Evolutionary conservation across 2,113 vertebrate species (phyloP).

Genomic region (Meles meles): DNA sequence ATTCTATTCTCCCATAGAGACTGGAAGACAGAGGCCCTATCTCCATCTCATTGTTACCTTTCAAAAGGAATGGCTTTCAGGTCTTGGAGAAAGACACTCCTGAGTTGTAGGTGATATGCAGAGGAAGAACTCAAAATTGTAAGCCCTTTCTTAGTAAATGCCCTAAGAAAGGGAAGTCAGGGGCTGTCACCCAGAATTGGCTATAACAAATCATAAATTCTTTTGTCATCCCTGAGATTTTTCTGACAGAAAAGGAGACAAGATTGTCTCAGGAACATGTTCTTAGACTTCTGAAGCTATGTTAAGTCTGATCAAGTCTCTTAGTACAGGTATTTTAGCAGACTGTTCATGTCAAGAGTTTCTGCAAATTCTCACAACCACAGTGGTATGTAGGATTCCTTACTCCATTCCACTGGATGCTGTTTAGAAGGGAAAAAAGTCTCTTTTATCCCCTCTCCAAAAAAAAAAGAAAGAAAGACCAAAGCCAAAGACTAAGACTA

Average conservation of each 20-base stretch:
- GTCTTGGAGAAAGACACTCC: not conserved
- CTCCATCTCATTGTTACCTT: not conserved
- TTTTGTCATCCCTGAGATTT: not conserved
- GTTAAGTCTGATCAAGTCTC: not conserved
- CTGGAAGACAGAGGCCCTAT: not conserved
- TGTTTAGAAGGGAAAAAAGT: not conserved
- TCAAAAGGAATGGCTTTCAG: not conserved
- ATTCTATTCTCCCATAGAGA: not conserved
- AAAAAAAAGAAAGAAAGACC: not conserved
- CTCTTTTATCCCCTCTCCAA: not conserved
- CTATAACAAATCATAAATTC: not conserved
- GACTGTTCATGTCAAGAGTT: not conserved
- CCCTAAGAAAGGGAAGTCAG: not conserved
- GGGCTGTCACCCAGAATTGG: not conserved
- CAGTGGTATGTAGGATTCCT: not conserved
- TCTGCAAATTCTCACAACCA: not conserved
- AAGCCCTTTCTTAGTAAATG: not conserved
- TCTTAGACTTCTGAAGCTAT: not conserved
- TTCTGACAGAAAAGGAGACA: not conserved
- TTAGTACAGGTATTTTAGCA: not conserved
- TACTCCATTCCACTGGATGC: not conserved
- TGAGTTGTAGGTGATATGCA: not conserved
- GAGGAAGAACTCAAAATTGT: not conserved
- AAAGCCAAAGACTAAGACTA: not conserved
- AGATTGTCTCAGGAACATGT: not conserved